Base-by-base conservation (phyloP, 2,113 vertebrate species). In the Myrmecobius fasciatus region DNA sequence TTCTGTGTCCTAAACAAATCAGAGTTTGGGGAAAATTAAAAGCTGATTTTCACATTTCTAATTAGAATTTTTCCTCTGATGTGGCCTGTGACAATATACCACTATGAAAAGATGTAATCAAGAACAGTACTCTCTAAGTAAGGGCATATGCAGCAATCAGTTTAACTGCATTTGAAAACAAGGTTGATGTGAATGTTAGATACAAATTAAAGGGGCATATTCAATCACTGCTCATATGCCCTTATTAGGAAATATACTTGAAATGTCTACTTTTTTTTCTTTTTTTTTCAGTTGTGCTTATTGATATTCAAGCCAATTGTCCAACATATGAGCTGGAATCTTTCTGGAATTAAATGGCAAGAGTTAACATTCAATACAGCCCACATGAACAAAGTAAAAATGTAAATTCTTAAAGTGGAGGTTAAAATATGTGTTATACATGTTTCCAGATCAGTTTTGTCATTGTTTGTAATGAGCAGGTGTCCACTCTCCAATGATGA, bases 361-460 rank as follows among this genome's bases (percentile, higher is more conserved):
- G 49, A 92, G 0, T 0, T 48, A 56, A 22, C 53, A 31, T 54
- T 90, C 14, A 95, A 90, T 31, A 1, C 89, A 92, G 0, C 56
- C 94, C 36, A 91, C 46, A 91, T 31, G 96, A 93, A 20, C 0
- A 92, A 96, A 90, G 91, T 36, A 89, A n/a, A 90, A 96, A 90
- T 12, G 22, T 2, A 53, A 95, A 46, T 0, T 93, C 26, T 94
- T 92, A 93, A 56, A 95, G 92, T 94, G 95, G 7, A 47, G 3
- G 88, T 26, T 89, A 94, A 94, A n/a, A 0, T 60, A 90, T 49
- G 14, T 24, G 0, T 89, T 93, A 75, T 25, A 93, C 75, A 89
- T 0, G 54, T 36, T 52, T 10, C 83, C 51, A 60, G 6, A 12
- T 54, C 14, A 96, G 5, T 67, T 95, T 12, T 93, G 5, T 2